Percentiles rank a stretch among this genome's conserved stretches.
These are phyloP conservation scores for Charaxes varanes DNA, from an alignment of 1,140 invertebrate species.

Conservation along the genomic window DNA sequence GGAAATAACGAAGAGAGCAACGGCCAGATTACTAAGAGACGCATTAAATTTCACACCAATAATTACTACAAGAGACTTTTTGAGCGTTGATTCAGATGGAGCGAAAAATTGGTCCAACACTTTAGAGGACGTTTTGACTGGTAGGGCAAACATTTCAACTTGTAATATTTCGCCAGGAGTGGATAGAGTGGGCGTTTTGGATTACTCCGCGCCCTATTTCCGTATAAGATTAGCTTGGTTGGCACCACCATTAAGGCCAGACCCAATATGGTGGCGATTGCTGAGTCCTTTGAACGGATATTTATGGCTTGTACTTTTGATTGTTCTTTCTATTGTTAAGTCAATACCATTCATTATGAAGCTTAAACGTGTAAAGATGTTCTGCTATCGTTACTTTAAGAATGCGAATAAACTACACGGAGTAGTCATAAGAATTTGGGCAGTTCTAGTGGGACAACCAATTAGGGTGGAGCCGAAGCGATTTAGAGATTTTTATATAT, in stretches of 20 bases:
- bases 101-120: slow-evolving; percentile 47
- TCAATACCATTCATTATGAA: slow-evolving; percentile 34
- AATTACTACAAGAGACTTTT: slow-evolving; percentile 36
- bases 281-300: slow-evolving; percentile 48
- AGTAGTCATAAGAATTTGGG: slow-evolving; percentile 44
- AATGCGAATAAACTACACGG: slow-evolving; percentile 37
- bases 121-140: slow-evolving; percentile 41
- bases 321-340: slow-evolving; percentile 37
- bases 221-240: slow-evolving; percentile 44
- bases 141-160: slow-evolving; percentile 43
- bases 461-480: slow-evolving; percentile 36
- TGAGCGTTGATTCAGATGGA: slow-evolving; percentile 43
- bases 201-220: slow-evolving; percentile 48
- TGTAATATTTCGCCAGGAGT: slow-evolving; percentile 42
- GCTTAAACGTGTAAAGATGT: slow-evolving; percentile 27
- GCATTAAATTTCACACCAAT: slow-evolving; percentile 46
- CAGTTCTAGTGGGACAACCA: slow-evolving; percentile 44
- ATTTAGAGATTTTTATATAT: slow-evolving; percentile 53
- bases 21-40: slow-evolving; percentile 33
- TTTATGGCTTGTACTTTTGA: slow-evolving; percentile 40
- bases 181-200: slow-evolving; percentile 34
- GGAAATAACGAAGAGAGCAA: slow-evolving; percentile 37
- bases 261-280: slow-evolving; percentile 39
- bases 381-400: slow-evolving; percentile 34
- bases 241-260: slow-evolving; percentile 34